Conservation (phyloP, 2,888 invertebrate species). For the Dryococelus australis region DNA sequence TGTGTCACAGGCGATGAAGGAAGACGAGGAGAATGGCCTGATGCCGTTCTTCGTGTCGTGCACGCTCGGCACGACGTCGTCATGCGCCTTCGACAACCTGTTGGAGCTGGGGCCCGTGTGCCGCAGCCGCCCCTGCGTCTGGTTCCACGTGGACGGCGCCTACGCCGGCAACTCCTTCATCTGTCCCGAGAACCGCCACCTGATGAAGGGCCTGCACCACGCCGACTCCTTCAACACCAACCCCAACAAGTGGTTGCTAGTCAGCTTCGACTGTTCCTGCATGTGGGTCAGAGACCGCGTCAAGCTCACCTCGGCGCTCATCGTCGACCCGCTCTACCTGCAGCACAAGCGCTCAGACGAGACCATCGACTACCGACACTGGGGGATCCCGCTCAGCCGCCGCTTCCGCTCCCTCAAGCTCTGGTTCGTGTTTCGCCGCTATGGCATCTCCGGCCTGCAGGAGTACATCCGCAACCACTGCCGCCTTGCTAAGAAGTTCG, state of each 20-base stretch:
- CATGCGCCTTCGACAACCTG: conserved; percentile 84
- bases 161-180: conserved; percentile 89
- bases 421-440: conserved; percentile 86
- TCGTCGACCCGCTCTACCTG: conserved; percentile 86
- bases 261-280: conserved; percentile 85
- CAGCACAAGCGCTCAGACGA: conserved; percentile 80
- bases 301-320: conserved; percentile 79
- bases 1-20: conserved; percentile 65
- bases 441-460: conserved; percentile 83
- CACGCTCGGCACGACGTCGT: conserved; percentile 84
- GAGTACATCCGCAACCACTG: conserved; percentile 85
- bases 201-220: conserved; percentile 72
- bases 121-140: conserved; percentile 69
- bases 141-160: conserved; percentile 89
- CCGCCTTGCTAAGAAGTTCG: conserved; percentile 77
- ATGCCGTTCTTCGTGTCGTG: conserved; percentile 85
- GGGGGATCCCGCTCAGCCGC: conserved; percentile 86
- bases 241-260: conserved; percentile 86
- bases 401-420: conserved; percentile 85
- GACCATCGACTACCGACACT: conserved; percentile 78
- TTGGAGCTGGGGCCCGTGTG: conserved; percentile 78
- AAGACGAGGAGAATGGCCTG: conserved; percentile 76
- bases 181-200: conserved; percentile 79
- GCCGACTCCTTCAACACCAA: conserved; percentile 89
- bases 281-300: conserved; percentile 81